Conservation (phyloP, 2,888 invertebrate genomes). For the Sminthurides aquaticus region DNA sequence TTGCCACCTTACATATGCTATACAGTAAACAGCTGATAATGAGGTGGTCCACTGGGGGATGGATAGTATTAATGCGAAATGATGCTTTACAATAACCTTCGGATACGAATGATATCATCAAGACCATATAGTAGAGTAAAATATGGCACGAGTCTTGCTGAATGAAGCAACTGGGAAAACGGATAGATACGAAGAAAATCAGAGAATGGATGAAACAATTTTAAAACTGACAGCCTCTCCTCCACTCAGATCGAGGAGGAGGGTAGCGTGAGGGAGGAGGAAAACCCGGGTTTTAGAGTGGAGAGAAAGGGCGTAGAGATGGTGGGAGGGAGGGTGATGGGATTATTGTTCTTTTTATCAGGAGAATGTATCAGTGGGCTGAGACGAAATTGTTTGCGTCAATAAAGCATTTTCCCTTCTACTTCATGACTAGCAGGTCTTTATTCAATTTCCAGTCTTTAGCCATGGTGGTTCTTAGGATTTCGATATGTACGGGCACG, state of each 20-base stretch:
- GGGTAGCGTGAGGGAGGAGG: too few species aligned
- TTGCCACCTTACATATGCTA: too few species aligned
- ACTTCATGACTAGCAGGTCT: slow-evolving; percentile 16
- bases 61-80: too few species aligned
- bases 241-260: not conserved
- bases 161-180: too few species aligned
- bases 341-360: slow-evolving; percentile 14
- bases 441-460: slow-evolving; percentile 23
- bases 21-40: not conserved
- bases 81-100: too few species aligned
- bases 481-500: not conserved
- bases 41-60: not conserved
- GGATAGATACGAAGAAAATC: too few species aligned
- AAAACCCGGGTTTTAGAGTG: too few species aligned
- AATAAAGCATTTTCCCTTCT: slow-evolving; percentile 10
- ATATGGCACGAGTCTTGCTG: too few species aligned
- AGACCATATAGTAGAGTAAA: too few species aligned
- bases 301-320: not conserved
- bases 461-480: slow-evolving; percentile 9
- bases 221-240: too few species aligned
- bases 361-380: slow-evolving; percentile 20
- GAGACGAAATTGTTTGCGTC: slow-evolving; percentile 20
- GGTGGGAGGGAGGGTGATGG: not conserved
- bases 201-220: too few species aligned
- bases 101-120: too few species aligned